Evolutionary conservation across 2,888 invertebrate species (phyloP).

Genomic region (Galeruca laticollis): DNA sequence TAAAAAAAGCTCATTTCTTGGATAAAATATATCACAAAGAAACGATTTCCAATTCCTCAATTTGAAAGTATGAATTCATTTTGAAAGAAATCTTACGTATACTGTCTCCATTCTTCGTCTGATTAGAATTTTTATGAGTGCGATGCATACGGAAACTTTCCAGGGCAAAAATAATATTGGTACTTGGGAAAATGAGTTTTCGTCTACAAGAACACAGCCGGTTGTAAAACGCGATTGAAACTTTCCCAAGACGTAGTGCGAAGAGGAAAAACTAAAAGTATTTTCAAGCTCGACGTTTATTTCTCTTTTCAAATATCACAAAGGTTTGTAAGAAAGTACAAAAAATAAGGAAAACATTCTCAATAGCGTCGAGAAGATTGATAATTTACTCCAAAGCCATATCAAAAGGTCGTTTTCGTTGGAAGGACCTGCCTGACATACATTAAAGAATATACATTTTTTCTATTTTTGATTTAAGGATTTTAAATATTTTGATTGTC

Average conservation of each 20-base stretch:
- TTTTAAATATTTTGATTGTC: too few relatives aligned
- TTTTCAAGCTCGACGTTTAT: neutral
- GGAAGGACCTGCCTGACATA: too few relatives aligned
- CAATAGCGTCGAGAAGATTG: neutral
- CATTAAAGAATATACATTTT: too few relatives aligned
- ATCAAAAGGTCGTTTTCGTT: neutral
- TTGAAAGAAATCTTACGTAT: too few relatives aligned
- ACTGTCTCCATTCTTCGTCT: neutral
- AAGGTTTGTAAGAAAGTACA: neutral
- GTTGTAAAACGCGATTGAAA: neutral
- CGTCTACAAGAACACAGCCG: neutral
- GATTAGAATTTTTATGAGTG: constrained; percentile 2
- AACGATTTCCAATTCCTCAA: too few relatives aligned
- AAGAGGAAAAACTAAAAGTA: too few relatives aligned
- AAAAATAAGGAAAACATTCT: constrained; percentile 4
- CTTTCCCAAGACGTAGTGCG: neutral
- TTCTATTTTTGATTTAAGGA: too few relatives aligned
- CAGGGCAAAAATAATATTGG: neutral
- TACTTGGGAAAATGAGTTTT: constrained; percentile 17
- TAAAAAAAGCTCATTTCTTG: too few relatives aligned
- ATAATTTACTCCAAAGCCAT: too few relatives aligned
- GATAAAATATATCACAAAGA: too few relatives aligned
- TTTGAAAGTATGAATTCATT: too few relatives aligned
- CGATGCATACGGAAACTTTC: neutral
- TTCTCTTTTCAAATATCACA: neutral